These are phyloP conservation scores for Epinephelus fuscoguttatus DNA, from an alignment of 2,113 vertebrate species.

Conservation along the genomic window DNA sequence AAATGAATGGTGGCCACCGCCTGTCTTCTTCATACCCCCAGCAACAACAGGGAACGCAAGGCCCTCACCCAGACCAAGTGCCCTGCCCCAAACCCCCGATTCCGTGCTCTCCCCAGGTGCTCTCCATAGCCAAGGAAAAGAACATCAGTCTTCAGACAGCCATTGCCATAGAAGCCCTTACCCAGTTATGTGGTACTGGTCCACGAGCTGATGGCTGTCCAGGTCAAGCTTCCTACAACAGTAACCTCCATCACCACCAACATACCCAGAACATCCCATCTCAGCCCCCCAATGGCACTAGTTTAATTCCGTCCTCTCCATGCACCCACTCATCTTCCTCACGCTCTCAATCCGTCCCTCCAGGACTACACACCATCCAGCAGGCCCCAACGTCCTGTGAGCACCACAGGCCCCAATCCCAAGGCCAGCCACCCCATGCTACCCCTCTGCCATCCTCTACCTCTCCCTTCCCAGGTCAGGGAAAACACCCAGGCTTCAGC, in stretches of 20 bases:
- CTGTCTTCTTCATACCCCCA: conserved; percentile 63
- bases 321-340: conserved; percentile 68
- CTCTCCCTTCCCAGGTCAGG: conserved; percentile 79
- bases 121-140: conserved; percentile 96
- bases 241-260: conserved; percentile 76
- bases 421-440: conserved; percentile 77
- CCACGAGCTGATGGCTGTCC: conserved; percentile 80
- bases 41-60: conserved; percentile 63
- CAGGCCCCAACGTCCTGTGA: conserved; percentile 76
- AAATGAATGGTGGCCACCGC: conserved; percentile 72
- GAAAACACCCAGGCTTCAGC: conserved; percentile 65
- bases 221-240: conserved; percentile 67
- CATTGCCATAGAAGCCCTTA: conserved; percentile 97
- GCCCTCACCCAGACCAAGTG: conserved; percentile 61
- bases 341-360: conserved; percentile 80
- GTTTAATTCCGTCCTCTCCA: conserved; percentile 60
- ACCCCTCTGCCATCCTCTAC: conserved; percentile 76
- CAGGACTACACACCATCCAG: conserved; percentile 76
- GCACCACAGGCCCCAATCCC: conserved; percentile 82
- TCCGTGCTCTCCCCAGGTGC: conserved; percentile 92
- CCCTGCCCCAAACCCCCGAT: conserved; percentile 85
- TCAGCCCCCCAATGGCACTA: conserved; percentile 69
- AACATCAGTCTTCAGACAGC: conserved; percentile 97
- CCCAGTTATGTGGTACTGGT: conserved; percentile 91
- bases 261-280: conserved; percentile 53